These are phyloP conservation scores for Drosophila nigricruria DNA, from an alignment of 2,888 invertebrate genomes.

Conservation along the genomic window DNA sequence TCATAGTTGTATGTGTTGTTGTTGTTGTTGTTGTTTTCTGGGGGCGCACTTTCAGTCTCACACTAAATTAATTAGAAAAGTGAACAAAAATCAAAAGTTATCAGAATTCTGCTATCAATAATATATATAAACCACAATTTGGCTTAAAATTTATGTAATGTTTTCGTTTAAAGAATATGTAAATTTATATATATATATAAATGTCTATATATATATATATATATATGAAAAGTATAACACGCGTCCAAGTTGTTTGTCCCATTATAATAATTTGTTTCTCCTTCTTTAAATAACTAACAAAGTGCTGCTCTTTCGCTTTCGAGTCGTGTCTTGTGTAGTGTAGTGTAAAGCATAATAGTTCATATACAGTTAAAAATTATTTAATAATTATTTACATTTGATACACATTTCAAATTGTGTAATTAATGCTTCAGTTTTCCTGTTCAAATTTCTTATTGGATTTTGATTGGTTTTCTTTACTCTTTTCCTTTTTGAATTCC, in stretches of 20 bases:
- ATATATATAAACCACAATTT: slow-evolving; percentile 3
- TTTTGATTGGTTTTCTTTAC: slow-evolving; percentile 36
- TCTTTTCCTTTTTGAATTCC: slow-evolving; percentile 15
- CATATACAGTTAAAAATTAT: slow-evolving; percentile 55
- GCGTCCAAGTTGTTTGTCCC: slow-evolving; percentile 30
- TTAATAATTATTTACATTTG: slow-evolving; percentile 56
- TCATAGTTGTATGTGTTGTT: slow-evolving; percentile 37
- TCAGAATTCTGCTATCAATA: slow-evolving; percentile 39
- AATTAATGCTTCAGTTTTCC: slow-evolving; percentile 41
- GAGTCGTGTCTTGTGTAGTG: slow-evolving; percentile 23
- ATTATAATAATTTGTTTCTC: not conserved
- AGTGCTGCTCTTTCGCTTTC: slow-evolving; percentile 24
- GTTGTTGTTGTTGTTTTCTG: slow-evolving; percentile 28
- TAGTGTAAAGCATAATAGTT: slow-evolving; percentile 61
- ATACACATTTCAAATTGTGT: slow-evolving; percentile 57
- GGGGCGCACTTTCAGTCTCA: slow-evolving; percentile 71
- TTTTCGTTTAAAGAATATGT: slow-evolving; percentile 24
- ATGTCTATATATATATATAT: slow-evolving; percentile 1
- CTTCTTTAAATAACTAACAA: slow-evolving; percentile 20
- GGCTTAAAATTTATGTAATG: slow-evolving; percentile 37
- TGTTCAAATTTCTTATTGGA: slow-evolving; percentile 22
- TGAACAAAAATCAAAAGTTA: slow-evolving; percentile 25
- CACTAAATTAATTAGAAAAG: slow-evolving; percentile 60
- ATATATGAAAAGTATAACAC: slow-evolving; percentile 9
- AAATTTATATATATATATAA: not conserved